Evolutionary conservation across 2,888 invertebrate species (phyloP).

Genomic region (Macrosiphum euphorbiae): DNA sequence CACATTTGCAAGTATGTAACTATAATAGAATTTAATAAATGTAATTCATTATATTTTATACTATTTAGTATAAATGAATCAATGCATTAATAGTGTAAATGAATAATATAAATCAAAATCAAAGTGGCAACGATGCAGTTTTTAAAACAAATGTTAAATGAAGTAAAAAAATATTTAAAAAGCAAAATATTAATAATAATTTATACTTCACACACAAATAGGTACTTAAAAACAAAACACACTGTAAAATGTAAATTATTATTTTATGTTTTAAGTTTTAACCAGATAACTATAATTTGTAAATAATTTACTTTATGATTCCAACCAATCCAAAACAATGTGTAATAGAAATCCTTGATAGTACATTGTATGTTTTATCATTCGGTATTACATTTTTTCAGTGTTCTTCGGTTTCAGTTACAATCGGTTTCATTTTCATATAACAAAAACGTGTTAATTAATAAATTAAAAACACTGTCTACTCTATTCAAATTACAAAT

Average conservation of each 20-base stretch:
- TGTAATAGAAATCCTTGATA: not conserved
- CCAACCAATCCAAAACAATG: not conserved
- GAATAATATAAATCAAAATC: not conserved
- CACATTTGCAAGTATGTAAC: not conserved
- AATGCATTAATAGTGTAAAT: not conserved
- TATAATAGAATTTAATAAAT: not conserved
- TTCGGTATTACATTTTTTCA: not conserved
- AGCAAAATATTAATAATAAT: not conserved
- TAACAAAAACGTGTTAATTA: not conserved
- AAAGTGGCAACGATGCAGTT: not conserved
- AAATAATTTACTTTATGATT: not conserved
- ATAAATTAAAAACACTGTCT: not conserved
- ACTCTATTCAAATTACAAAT: not conserved
- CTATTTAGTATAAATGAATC: not conserved
- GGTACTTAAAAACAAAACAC: not conserved
- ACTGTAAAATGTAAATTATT: not conserved
- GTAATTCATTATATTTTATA: not conserved
- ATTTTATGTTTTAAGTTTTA: not conserved
- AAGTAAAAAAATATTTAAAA: not conserved
- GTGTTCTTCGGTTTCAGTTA: not conserved
- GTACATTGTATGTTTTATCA: not conserved
- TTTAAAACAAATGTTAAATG: not conserved
- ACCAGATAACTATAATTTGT: not conserved
- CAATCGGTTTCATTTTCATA: no score
- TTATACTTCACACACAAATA: not conserved